phyloP scores from a whole-genome alignment of 2,113 vertebrate genomes.

The Prolemur simus region DNA sequence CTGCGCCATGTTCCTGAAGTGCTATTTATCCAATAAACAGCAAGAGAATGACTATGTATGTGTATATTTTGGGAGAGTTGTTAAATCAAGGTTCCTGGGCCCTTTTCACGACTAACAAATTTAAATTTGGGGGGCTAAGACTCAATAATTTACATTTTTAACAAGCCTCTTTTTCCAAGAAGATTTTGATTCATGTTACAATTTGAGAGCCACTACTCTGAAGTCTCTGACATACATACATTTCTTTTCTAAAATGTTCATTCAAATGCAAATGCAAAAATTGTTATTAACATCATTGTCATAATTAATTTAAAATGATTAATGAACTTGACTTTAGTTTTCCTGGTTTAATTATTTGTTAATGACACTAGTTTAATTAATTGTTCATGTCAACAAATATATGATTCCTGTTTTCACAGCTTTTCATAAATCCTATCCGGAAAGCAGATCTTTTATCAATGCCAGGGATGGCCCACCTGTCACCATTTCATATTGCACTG shows the following conservation, averaged over 20 bases:
- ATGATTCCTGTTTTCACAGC: conserved; percentile 44
- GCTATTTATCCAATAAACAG: background rate
- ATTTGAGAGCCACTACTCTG: background rate
- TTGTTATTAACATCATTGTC: conserved; percentile 49
- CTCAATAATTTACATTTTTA: conserved; percentile 3
- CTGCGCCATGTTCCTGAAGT: background rate
- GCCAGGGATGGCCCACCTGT: conserved; percentile 1
- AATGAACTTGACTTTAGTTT: conserved; percentile 63
- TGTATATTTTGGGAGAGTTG: background rate
- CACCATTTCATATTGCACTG: conserved; percentile 10
- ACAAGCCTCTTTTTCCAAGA: background rate
- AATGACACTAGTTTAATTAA: conserved; percentile 68
- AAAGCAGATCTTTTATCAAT: conserved; percentile 52
- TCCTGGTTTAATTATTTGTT: conserved; percentile 72
- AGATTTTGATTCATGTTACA: conserved; percentile 8
- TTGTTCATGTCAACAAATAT: conserved; percentile 54
- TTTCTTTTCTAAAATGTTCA: conserved; percentile 53
- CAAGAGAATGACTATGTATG: background rate
- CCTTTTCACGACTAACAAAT: background rate
- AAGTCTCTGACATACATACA: background rate
- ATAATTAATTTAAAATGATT: conserved; percentile 74
- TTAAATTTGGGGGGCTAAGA: background rate
- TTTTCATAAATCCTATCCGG: conserved; percentile 44
- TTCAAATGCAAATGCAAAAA: conserved; percentile 52
- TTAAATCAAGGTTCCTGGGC: background rate